A percentile compares a stretch with the other conserved stretches of the same genome.
Evolutionary conservation across 2,888 invertebrate genomes (phyloP).

Genomic region (Thalpophila matura): DNA sequence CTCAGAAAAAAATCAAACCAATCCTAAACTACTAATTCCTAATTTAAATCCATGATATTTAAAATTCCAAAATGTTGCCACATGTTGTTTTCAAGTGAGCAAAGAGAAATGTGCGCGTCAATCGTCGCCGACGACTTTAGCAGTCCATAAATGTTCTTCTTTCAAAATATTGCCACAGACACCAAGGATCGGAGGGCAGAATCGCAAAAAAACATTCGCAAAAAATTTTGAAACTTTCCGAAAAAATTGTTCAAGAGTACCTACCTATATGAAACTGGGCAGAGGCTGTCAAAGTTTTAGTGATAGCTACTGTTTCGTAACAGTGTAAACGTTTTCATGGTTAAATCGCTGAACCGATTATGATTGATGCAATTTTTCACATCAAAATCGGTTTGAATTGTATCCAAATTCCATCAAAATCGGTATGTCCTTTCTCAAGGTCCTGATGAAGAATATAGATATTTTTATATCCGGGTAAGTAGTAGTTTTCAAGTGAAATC

Average conservation of each 20-base stretch:
- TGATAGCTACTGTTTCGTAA: too few species aligned
- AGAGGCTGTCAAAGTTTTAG: constrained; percentile 38
- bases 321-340: too few species aligned
- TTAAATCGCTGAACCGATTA: too few species aligned
- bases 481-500: too few species aligned
- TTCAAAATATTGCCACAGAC: constrained; percentile 81
- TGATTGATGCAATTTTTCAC: too few species aligned
- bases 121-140: constrained; percentile 71
- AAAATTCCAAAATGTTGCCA: constrained; percentile 38
- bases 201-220: constrained; percentile 39
- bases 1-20: constrained; percentile 36
- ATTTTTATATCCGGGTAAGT: too few species aligned
- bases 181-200: constrained; percentile 32
- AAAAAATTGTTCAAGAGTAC: constrained; percentile 29
- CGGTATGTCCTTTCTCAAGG: too few species aligned
- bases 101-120: constrained; percentile 66
- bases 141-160: constrained; percentile 84
- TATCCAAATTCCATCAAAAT: too few species aligned
- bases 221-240: constrained; percentile 30
- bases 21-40: constrained; percentile 43
- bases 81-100: constrained; percentile 57
- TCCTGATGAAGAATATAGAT: too few species aligned
- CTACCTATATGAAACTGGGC: constrained; percentile 5
- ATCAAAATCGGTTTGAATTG: too few species aligned
- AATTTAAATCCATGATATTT: constrained; percentile 55